These are phyloP conservation scores for Caenorhabditis macrosperma DNA, from an alignment of 2,888 invertebrate genomes.

Conservation along the genomic window DNA sequence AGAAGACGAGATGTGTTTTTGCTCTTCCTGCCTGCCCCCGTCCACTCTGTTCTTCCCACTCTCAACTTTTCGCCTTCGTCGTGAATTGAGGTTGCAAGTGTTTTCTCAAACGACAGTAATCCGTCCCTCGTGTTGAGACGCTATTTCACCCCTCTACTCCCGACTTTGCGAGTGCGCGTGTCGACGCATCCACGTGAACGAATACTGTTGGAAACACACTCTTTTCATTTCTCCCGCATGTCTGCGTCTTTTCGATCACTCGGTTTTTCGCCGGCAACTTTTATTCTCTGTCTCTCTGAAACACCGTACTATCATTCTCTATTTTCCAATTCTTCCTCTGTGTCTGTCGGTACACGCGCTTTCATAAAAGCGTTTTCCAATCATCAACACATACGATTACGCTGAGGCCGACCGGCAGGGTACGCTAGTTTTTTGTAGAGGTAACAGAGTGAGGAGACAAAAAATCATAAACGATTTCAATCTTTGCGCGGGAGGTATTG, in stretches of 20 bases:
- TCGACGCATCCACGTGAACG: slow-evolving; percentile 6
- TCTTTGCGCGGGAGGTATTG: neutral
- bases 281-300: neutral
- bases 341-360: slow-evolving; percentile 2
- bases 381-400: slow-evolving; percentile 26
- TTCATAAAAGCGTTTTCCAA: slow-evolving; percentile 28
- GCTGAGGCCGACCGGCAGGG: neutral
- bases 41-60: slow-evolving; percentile 7
- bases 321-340: neutral
- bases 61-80: slow-evolving; percentile 19
- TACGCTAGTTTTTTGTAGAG: slow-evolving; percentile 29
- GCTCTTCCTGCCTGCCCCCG: slow-evolving; percentile 3
- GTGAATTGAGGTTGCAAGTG: neutral
- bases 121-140: slow-evolving; percentile 3
- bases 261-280: neutral
- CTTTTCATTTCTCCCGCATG: neutral
- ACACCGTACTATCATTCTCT: neutral
- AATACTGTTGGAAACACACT: slow-evolving; percentile 10
- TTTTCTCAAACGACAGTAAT: slow-evolving; percentile 26
- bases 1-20: slow-evolving; percentile 47
- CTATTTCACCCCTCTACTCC: neutral
- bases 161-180: slow-evolving; percentile 4
- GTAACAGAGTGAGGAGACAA: neutral
- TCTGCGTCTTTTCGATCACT: neutral
- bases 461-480: slow-evolving; percentile 22